Conservation (phyloP, 2,113 vertebrate species). For the Oreotrochilus melanogaster region DNA sequence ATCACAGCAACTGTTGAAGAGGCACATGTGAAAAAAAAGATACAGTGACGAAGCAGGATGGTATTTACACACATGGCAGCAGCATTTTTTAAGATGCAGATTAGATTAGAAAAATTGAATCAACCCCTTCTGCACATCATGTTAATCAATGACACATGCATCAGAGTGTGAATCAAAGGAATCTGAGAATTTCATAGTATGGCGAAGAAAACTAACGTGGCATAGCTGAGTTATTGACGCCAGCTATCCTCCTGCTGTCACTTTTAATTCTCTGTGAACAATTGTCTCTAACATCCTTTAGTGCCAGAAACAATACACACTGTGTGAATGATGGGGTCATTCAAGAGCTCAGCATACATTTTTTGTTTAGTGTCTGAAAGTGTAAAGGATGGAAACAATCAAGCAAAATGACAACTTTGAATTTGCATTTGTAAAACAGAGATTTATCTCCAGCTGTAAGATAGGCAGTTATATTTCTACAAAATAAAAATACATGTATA, state of each 20-base stretch:
- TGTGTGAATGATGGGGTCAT: not conserved
- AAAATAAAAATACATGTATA: not conserved
- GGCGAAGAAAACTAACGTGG: not conserved
- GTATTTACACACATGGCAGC: not conserved
- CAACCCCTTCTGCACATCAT: conserved; percentile 36
- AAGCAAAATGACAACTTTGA: not conserved
- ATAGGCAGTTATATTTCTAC: not conserved
- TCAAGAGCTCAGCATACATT: not conserved
- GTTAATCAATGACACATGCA: conserved; percentile 3
- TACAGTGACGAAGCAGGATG: not conserved
- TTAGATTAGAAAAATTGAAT: conserved; percentile 26
- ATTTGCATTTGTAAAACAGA: not conserved
- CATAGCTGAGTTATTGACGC: not conserved
- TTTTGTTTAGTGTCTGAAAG: not conserved
- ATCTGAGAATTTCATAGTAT: conserved; percentile 7
- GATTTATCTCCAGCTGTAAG: not conserved
- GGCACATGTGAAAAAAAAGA: not conserved
- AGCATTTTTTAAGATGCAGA: not conserved
- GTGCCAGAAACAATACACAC: not conserved
- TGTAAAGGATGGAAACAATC: not conserved
- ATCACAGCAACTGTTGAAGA: not conserved
- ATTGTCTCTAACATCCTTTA: not conserved
- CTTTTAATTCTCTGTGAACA: not conserved
- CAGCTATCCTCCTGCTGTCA: not conserved
- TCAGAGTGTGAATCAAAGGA: not conserved